Percentiles rank a stretch among this genome's conserved stretches.
Evolutionary conservation across 1,140 invertebrate genomes (phyloP).

Genomic region (Listronotus bonariensis): DNA sequence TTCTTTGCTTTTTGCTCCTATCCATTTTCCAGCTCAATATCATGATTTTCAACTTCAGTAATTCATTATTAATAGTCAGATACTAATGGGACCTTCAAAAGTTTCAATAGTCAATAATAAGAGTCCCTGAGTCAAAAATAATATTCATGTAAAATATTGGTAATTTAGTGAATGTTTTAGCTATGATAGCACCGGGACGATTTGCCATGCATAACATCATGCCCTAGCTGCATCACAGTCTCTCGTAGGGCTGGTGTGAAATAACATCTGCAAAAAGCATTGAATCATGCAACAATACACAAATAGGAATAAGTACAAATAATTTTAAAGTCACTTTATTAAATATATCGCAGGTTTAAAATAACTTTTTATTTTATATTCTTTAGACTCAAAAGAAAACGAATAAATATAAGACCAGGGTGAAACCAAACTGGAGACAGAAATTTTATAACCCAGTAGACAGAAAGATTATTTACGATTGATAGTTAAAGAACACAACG

Average conservation of each 20-base stretch:
- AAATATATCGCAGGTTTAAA: too few relatives aligned
- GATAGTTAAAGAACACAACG: too few relatives aligned
- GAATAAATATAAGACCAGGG: too few relatives aligned
- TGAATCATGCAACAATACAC: constrained; percentile 51
- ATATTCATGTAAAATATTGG: constrained; percentile 1
- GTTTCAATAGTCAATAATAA: constrained; percentile 3
- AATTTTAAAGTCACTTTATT: too few relatives aligned
- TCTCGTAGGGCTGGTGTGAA: constrained; percentile 86
- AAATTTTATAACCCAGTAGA: too few relatives aligned
- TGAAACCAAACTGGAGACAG: too few relatives aligned
- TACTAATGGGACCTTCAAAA: background rate
- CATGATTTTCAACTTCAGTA: background rate
- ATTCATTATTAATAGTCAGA: background rate
- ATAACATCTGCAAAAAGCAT: constrained; percentile 82
- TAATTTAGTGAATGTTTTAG: constrained; percentile 1
- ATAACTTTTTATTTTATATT: too few relatives aligned
- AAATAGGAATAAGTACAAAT: too few relatives aligned
- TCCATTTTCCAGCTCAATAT: too few relatives aligned
- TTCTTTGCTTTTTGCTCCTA: too few relatives aligned
- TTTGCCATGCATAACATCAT: constrained; percentile 31
- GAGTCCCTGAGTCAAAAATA: constrained; percentile 8
- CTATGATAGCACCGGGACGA: constrained; percentile 7
- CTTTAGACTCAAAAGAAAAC: too few relatives aligned
- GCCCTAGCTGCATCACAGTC: constrained; percentile 62
- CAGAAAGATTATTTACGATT: too few relatives aligned